Base-by-base conservation (phyloP, 2,888 invertebrate genomes). In the Diadegma fenestrale region DNA sequence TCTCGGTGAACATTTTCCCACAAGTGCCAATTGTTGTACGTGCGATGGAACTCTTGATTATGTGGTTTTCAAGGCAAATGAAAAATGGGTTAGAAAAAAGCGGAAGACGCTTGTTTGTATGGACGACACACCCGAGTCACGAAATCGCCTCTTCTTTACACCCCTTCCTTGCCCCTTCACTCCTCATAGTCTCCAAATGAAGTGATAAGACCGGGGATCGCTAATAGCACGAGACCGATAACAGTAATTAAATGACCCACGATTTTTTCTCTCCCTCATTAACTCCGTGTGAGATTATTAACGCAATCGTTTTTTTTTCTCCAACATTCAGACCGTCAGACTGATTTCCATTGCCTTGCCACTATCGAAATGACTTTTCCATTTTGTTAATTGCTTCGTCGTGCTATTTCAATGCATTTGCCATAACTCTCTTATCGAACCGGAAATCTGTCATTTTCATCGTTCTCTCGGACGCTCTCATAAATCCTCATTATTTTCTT, bases 191-290 rank as follows among this genome's bases (percentile, higher is more conserved):
- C 19, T 12, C 26, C 30, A 33, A 19, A 19, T 37, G 37, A 63
- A 26, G 51, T 77, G 64, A 58, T 84, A 76, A 79, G 82, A 72
- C 76, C 58, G 33, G 45, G 33, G 45, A 78, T 54, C 41, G 58
- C 76, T 86, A 86, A 86, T 84, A 80, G 68, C 84, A 26, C 61
- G 22, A 76, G 76, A 45, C 72, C 61, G 86, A 84, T 86, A 86
- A 76, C 84, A 82, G 76, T 86, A 76, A 84, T 86, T 79, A 68
- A 71, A 84, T 69, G 71, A 79, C 61, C 78, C 75, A 71, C 79
- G 76, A 83, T 68, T 71, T 72, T 80, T 54, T 84, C 82, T 48
- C 69, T 14, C 77, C 54, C n/a, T 71, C 45, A 76, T 82, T 68
- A 76, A 78, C 48, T 77, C 43, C 22, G 51, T 41, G 51, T 48